Conservation (phyloP, 2,888 invertebrate species). For the Agriotes lineatus region DNA sequence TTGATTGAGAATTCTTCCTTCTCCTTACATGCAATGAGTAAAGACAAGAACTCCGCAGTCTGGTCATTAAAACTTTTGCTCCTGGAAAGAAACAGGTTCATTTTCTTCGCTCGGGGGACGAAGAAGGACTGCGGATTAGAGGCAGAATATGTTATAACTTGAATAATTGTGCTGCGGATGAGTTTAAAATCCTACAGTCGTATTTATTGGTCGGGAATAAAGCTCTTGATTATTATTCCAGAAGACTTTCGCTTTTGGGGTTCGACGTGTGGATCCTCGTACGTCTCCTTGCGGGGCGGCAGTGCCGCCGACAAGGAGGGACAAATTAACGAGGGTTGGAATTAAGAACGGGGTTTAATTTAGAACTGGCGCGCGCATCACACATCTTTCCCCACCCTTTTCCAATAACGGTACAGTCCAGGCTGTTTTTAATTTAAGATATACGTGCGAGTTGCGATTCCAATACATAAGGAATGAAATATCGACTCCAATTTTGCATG, state of each 20-base stretch:
- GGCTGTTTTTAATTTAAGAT: conserved; percentile 60
- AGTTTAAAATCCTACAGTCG: conserved; percentile 65
- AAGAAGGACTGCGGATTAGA: conserved; percentile 62
- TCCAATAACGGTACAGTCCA: conserved; percentile 56
- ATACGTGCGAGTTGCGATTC: conserved; percentile 54
- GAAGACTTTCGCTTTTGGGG: conserved; percentile 62
- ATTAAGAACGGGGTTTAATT: conserved; percentile 62
- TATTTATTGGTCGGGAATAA: conserved; percentile 65
- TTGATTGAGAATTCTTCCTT: conserved; percentile 78
- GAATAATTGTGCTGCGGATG: conserved; percentile 66
- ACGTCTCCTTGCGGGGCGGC: conserved; percentile 43
- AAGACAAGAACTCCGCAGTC: conserved; percentile 60
- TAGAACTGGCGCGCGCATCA: conserved; percentile 56
- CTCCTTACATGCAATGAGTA: conserved; percentile 64
- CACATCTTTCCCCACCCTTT: conserved; percentile 55
- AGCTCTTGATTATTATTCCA: conserved; percentile 64
- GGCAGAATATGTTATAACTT: conserved; percentile 66
- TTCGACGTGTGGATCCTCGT: conserved; percentile 47
- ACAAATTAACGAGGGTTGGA: conserved; percentile 58
- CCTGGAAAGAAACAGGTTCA: conserved; percentile 65
- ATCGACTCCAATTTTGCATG: conserved; percentile 53
- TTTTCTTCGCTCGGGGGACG: conserved; percentile 63
- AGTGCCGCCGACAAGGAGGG: conserved; percentile 51
- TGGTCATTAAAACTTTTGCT: conserved; percentile 67
- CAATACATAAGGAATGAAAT: conserved; percentile 51